These are phyloP conservation scores for Otus sunia DNA, from an alignment of 2,113 vertebrate species.

Conservation along the genomic window DNA sequence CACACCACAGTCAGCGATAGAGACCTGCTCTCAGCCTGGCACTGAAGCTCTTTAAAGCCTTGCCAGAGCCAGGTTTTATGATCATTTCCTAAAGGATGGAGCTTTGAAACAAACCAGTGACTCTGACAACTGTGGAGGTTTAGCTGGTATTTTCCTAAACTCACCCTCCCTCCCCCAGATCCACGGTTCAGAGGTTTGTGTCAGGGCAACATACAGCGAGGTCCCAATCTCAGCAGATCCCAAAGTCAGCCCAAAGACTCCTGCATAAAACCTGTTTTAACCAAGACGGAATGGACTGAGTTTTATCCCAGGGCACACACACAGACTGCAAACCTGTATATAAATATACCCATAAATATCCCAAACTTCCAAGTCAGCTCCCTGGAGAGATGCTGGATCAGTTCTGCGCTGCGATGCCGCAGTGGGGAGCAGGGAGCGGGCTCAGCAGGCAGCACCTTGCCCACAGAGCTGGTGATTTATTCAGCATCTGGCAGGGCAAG, in stretches of 20 bases:
- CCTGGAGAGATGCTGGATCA: fast-evolving
- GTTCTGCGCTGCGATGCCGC: fast-evolving
- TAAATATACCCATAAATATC: background rate
- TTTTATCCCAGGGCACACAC: background rate
- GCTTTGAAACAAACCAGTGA: background rate
- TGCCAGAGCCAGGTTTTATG: background rate
- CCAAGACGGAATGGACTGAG: background rate
- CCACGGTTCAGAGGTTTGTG: background rate
- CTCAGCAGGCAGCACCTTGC: background rate
- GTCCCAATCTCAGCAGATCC: background rate
- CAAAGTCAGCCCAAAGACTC: background rate
- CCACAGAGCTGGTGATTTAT: fast-evolving
- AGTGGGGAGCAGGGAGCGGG: background rate
- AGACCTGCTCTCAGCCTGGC: background rate
- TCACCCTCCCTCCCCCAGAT: fast-evolving
- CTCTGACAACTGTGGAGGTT: background rate
- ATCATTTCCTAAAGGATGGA: background rate
- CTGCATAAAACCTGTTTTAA: background rate
- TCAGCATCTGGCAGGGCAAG: background rate
- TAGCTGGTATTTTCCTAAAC: background rate
- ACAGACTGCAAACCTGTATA: background rate
- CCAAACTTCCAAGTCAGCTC: background rate
- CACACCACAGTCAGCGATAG: fast-evolving
- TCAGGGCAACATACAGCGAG: fast-evolving
- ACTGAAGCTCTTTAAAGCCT: background rate